Base-by-base conservation (phyloP, 1,140 invertebrate species). In the Melitaea cinxia region DNA sequence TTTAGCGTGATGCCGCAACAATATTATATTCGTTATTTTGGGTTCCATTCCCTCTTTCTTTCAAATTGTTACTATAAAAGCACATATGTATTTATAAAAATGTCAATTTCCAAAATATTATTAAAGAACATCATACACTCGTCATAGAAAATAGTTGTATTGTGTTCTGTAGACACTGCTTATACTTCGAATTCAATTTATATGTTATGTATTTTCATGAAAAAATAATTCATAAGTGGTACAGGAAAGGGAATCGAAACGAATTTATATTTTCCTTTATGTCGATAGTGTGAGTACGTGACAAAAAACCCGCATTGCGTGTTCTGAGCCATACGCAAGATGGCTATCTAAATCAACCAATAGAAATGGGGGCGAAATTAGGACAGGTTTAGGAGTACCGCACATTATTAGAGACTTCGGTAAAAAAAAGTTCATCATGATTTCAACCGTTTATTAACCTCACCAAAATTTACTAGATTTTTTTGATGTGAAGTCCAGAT, bases 271-370 rank as follows among this genome's bases (percentile, higher is more conserved):
- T 59, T 49, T 45, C 26, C 28, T 30, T 14, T 19, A 15, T 59
- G 19, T 47, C 4, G 35, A 42, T 45, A 28, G 24, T 30, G 17
- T 26, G 35, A 37, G 58, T 39, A 65, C 62, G 62, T 65, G 62
- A 65, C 62, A 57, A 58, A 65, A 64, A 65, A 65, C 14, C 53
- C 61, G 54, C 62, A 65, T 53, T 53, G 62, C 62, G 62, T 58
- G 62, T 65, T 35, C 49, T 24, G 39, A n/a, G 35, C 35, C 35
- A 14, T 42, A 14, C 19, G 35, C 39, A 30, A 30, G 37, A 47
- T 45, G 23, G 60, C 30, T 57, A 64, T 64, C 53, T 57, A 57
- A 55, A 21, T 35, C 39, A 49, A 26, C 52, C 52, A 56, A 33
- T 57, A 35, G 42, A 57, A 56, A 47, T 10, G 39, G 57, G 61